Conservation (phyloP, 2,797 vertebrate genomes). For the Atherinosoma microstoma region DNA sequence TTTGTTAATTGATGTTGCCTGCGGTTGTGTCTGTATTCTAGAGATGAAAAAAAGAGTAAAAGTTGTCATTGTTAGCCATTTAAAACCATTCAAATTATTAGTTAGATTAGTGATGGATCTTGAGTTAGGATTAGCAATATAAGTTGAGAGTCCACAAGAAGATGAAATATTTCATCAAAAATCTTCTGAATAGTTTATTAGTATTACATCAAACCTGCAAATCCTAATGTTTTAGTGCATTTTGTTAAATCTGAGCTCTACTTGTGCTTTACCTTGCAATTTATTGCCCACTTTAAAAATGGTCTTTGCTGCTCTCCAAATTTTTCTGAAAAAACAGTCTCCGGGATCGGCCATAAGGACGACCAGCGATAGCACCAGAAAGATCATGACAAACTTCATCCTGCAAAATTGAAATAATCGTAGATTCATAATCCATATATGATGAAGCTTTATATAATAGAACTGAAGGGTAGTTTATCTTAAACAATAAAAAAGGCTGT, state of each 20-base stretch:
- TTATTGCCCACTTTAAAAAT: neutral
- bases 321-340: neutral
- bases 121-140: neutral
- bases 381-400: conserved; percentile 26
- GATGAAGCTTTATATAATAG: neutral
- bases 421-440: neutral
- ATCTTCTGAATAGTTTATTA: neutral
- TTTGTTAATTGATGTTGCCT: neutral
- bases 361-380: conserved; percentile 28
- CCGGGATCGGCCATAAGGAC: conserved; percentile 32
- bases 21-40: neutral
- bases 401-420: conserved; percentile 6
- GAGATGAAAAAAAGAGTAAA: neutral
- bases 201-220: too few species aligned
- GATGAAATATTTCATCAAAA: neutral
- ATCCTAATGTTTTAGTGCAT: neutral
- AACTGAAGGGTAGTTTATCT: neutral
- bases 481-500: neutral
- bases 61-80: neutral
- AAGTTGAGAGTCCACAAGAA: neutral
- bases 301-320: accelerated
- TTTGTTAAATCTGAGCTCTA: neutral
- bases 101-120: neutral
- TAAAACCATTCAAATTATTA: neutral
- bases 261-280: conserved; percentile 16